A percentile compares a stretch with the other conserved stretches of the same genome.
These are phyloP conservation scores for Murina feae DNA, from an alignment of 2,113 vertebrate species.

Conservation along the genomic window DNA sequence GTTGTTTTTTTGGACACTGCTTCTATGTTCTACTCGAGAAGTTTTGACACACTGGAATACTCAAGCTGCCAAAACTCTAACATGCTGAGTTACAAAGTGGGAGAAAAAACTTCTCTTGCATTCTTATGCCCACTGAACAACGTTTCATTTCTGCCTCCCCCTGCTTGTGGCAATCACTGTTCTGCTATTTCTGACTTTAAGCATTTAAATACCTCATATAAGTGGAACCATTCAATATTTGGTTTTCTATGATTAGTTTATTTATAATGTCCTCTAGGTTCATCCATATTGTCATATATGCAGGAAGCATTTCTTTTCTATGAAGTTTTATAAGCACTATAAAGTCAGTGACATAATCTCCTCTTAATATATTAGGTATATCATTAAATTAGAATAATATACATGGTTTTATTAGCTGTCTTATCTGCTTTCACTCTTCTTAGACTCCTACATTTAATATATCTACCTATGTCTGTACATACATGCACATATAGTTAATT, in stretches of 20 bases:
- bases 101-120: neutral
- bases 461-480: neutral
- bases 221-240: neutral
- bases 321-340: neutral
- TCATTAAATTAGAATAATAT: neutral
- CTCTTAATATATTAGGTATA: neutral
- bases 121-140: constrained; percentile 10
- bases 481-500: neutral
- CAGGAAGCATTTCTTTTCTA: neutral
- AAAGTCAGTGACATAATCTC: neutral
- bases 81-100: neutral
- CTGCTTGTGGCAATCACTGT: neutral
- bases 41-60: neutral
- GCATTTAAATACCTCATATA: neutral
- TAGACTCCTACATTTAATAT: neutral
- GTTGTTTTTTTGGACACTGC: too few relatives aligned
- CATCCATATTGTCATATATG: neutral
- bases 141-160: neutral
- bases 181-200: neutral
- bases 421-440: neutral
- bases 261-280: neutral
- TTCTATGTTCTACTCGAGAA: neutral
- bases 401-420: neutral
- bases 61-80: neutral
- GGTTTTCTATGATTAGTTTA: neutral